phyloP scores from a whole-genome alignment of 2,797 vertebrate species.

The Moxostoma hubbsi region DNA sequence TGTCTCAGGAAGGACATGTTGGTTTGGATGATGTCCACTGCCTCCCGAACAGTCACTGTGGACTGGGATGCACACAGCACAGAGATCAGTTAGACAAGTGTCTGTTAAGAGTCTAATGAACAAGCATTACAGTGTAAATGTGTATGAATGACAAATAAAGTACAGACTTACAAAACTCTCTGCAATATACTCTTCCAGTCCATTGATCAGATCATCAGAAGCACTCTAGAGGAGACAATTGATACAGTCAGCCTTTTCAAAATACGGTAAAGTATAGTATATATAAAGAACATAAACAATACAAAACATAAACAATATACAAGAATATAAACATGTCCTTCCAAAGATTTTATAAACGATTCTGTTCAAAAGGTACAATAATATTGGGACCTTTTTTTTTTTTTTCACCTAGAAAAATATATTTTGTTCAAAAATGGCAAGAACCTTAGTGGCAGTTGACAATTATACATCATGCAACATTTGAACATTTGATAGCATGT shows the following conservation, averaged over 20 bases:
- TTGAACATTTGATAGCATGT: too few species aligned
- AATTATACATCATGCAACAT: too few species aligned
- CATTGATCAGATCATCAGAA: conserved; percentile 83
- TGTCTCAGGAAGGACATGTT: conserved; percentile 91
- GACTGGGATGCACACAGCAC: conserved; percentile 72
- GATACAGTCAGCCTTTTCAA: not conserved
- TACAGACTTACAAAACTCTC: conserved; percentile 90
- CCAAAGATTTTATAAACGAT: too few species aligned
- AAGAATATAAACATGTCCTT: too few species aligned
- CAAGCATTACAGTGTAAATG: not conserved
- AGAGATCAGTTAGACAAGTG: conserved; percentile 8
- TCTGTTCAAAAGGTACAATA: too few species aligned
- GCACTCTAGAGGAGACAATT: conserved; percentile 74
- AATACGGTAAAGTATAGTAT: not conserved
- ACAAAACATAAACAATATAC: too few species aligned
- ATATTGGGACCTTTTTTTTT: too few species aligned
- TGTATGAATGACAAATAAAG: not conserved
- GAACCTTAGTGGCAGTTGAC: too few species aligned
- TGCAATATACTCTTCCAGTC: conserved; percentile 87
- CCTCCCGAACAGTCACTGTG: conserved; percentile 84
- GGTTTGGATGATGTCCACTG: conserved; percentile 87
- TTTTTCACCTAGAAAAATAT: too few species aligned
- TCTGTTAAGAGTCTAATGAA: not conserved
- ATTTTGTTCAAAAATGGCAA: too few species aligned
- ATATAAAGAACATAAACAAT: too few species aligned